A percentile compares a stretch with the other conserved stretches of the same genome.
These are phyloP conservation scores for Pedetes capensis DNA, from an alignment of 2,113 vertebrate species.

Conservation along the genomic window DNA sequence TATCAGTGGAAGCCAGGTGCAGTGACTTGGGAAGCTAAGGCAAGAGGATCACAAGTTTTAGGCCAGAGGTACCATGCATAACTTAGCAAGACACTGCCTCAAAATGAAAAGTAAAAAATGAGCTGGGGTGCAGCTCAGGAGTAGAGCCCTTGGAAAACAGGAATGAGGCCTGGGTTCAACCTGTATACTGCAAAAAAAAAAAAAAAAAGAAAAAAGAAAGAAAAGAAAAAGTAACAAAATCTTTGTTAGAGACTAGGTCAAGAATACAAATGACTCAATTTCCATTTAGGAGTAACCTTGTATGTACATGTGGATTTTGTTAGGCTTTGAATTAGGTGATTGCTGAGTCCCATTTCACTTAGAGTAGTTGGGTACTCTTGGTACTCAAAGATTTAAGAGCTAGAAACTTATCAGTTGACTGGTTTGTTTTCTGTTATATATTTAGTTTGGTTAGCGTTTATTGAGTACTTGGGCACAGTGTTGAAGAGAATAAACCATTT, in stretches of 20 bases:
- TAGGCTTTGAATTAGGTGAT: conserved; percentile 10
- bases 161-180: too few species aligned
- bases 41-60: too few species aligned
- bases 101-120: too few species aligned
- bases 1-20: too few species aligned
- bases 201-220: too few species aligned
- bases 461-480: background rate
- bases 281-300: conserved; percentile 10
- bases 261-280: conserved; percentile 20
- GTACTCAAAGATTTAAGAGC: background rate
- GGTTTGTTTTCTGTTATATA: background rate
- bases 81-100: too few species aligned
- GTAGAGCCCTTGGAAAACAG: too few species aligned
- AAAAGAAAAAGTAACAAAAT: conserved; percentile 10
- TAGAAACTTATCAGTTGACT: background rate
- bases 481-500: background rate
- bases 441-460: background rate
- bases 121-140: too few species aligned
- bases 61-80: too few species aligned
- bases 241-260: background rate
- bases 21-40: too few species aligned
- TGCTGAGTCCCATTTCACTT: background rate
- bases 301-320: background rate
- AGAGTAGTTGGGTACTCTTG: background rate
- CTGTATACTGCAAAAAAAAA: too few species aligned